phyloP scores from a whole-genome alignment of 2,113 vertebrate genomes.

The Spea multiplicata region DNA sequence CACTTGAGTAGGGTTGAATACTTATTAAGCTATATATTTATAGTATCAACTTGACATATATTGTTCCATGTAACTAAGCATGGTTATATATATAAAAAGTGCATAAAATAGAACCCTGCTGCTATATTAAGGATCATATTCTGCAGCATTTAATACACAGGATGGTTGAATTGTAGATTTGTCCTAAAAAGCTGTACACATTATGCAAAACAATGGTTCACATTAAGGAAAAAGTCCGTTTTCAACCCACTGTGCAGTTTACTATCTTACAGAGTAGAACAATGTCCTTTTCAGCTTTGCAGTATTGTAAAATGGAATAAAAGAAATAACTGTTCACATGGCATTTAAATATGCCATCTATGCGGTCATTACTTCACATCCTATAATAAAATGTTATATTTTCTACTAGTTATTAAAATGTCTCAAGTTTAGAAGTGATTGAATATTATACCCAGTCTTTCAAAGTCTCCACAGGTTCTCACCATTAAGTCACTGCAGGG shows the following conservation, averaged over 20 bases:
- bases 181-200: conserved; percentile 9
- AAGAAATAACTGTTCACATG: background rate
- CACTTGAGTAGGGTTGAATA: no score
- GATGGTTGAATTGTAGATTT: background rate
- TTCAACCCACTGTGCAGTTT: conserved; percentile 18
- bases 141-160: background rate
- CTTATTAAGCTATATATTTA: no score
- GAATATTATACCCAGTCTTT: background rate
- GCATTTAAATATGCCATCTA: conserved; percentile 16
- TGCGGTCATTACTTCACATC: background rate
- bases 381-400: conserved; percentile 14
- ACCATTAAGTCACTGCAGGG: conserved; percentile 1
- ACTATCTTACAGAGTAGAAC: conserved; percentile 1
- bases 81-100: no score
- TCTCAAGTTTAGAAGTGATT: conserved; percentile 8
- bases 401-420: conserved; percentile 12
- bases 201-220: conserved; percentile 16
- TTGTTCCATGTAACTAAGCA: no score
- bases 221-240: background rate
- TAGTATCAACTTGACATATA: no score
- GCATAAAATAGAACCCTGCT: background rate
- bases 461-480: conserved; percentile 1
- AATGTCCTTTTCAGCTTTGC: background rate
- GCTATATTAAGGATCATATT: background rate
- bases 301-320: background rate